Evolutionary conservation across 2,797 vertebrate genomes (phyloP).

Genomic region (Varecia variegata): DNA sequence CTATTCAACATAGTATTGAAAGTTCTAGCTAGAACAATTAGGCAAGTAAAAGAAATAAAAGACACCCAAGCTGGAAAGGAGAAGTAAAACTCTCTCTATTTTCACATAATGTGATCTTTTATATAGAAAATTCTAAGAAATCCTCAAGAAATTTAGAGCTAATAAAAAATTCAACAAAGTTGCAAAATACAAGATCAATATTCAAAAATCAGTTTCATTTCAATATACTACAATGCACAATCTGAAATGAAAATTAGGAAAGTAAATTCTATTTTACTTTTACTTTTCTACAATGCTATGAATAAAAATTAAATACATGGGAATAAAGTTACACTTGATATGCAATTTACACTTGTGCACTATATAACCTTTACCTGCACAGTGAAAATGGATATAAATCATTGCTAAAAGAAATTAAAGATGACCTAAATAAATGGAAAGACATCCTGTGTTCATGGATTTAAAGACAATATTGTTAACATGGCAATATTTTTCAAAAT

Average conservation of each 20-base stretch:
- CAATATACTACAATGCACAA: neutral
- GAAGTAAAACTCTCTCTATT: neutral
- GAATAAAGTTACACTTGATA: neutral
- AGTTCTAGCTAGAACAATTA: neutral
- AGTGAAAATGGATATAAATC: neutral
- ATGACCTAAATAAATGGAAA: neutral
- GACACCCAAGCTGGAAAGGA: neutral
- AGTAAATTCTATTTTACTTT: neutral
- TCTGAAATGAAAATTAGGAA: neutral
- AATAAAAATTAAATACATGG: neutral
- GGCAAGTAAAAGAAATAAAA: neutral
- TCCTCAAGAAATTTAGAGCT: neutral
- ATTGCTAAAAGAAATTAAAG: neutral
- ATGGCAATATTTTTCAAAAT: neutral
- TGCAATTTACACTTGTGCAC: neutral
- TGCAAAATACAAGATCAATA: neutral
- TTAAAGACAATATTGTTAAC: neutral
- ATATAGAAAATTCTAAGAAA: neutral
- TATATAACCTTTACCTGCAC: neutral
- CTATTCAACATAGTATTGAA: neutral
- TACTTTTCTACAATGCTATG: neutral
- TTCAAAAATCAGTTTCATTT: neutral
- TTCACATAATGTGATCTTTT: neutral
- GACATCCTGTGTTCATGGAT: neutral
- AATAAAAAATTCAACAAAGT: neutral